Evolutionary conservation across 1,140 invertebrate species (phyloP).

Genomic region (Zaprionus taronus): DNA sequence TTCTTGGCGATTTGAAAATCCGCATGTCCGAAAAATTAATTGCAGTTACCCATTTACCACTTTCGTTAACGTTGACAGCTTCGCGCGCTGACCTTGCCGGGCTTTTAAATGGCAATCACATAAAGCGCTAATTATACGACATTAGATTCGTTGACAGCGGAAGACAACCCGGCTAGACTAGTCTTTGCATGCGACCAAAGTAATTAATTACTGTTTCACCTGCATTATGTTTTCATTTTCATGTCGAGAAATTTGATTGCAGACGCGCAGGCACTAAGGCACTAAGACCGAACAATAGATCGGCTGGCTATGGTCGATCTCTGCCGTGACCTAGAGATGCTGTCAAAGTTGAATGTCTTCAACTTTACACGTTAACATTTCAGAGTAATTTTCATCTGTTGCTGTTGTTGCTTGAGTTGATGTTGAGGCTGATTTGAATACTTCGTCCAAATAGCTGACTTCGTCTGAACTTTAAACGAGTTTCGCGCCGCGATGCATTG

Average conservation of each 20-base stretch:
- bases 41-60: conserved; percentile 65
- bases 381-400: conserved; percentile 50
- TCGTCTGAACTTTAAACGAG: conserved; percentile 69
- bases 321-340: conserved; percentile 72
- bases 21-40: conserved; percentile 59
- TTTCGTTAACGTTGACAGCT: conserved; percentile 67
- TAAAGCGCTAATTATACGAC: conserved; percentile 59
- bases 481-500: conserved; percentile 39
- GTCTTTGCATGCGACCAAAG: conserved; percentile 25
- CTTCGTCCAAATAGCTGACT: conserved; percentile 43
- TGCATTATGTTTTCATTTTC: conserved; percentile 59
- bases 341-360: conserved; percentile 80
- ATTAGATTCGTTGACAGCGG: conserved; percentile 48
- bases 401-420: conserved; percentile 14
- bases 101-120: conserved; percentile 49
- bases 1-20: conserved; percentile 46
- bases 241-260: conserved; percentile 27
- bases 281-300: not conserved
- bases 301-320: conserved; percentile 8
- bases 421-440: conserved; percentile 37
- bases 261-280: not conserved
- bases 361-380: conserved; percentile 57
- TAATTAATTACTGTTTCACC: conserved; percentile 52
- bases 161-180: conserved; percentile 19
- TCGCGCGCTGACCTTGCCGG: conserved; percentile 62